Evolutionary conservation across 2,113 vertebrate species (phyloP).

Genomic region (Hippopotamus amphibius): DNA sequence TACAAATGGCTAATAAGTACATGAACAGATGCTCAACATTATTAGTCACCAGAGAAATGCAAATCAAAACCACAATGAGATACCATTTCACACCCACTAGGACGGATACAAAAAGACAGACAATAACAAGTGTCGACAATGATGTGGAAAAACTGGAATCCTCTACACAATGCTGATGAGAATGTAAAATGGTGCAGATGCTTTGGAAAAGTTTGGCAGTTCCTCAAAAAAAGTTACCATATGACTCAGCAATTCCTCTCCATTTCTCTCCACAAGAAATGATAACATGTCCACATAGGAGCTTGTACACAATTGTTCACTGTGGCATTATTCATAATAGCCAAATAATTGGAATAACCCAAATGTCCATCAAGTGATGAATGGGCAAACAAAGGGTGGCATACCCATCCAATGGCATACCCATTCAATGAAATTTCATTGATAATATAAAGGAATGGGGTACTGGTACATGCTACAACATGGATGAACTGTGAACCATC

Average conservation of each 20-base stretch:
- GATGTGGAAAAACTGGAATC: neutral
- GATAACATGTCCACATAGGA: neutral
- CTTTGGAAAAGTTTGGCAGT: neutral
- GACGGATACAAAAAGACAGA: neutral
- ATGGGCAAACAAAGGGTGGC: neutral
- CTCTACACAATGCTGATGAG: neutral
- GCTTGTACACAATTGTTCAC: neutral
- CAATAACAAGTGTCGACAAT: neutral
- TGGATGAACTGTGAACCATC: neutral
- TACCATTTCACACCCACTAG: neutral
- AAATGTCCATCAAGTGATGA: neutral
- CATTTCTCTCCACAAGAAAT: neutral
- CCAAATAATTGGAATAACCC: neutral
- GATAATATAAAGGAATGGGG: neutral
- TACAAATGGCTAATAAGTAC: neutral
- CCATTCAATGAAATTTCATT: neutral
- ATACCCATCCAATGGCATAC: no score
- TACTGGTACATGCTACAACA: neutral
- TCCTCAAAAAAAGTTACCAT: neutral
- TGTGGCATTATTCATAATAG: neutral
- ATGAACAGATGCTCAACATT: slow-evolving; percentile 16
- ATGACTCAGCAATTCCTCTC: slow-evolving; percentile 6
- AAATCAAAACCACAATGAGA: slow-evolving; percentile 41
- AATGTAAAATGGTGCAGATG: neutral
- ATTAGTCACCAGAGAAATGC: neutral